Evolutionary conservation across 2,113 vertebrate genomes (phyloP), one percentile per base, ranked within the genome.

Genomic region (Orycteropus afer): DNA sequence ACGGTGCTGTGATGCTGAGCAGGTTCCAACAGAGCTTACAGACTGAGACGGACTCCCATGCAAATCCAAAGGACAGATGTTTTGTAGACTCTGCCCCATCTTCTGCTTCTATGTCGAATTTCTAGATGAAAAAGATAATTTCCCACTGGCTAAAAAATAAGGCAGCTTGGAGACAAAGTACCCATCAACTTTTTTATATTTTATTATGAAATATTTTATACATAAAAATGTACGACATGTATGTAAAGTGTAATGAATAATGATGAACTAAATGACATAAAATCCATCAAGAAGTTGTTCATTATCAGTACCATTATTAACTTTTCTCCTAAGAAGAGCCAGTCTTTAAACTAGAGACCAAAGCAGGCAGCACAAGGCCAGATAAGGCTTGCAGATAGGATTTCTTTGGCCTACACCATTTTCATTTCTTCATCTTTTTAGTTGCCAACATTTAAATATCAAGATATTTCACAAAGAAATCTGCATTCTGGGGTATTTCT

Each of bases 101-200:
- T 67, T 65, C 63, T 67, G 65, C 18, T 67, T 20, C 65, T 67
- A 37, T 37, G 55, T 90, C 51, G 25, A 37, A 53, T 51, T 79
- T 89, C 14, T 37, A 93, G 23, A 42, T 63, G 37, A 55, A 76
- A 96, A 76, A 79, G 57, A 83, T 88, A 93, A 37, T 10, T 40
- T 89, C 10, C 67, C 49, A 47, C n/a, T 87, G 23, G 17, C 34
- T 87, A 61, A 37, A 95, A 90, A 80, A 51, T 57, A 85, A 91
- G 74, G 13, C 71, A 90, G 34, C 49, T 86, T 27, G 86, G 89
- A 94, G 83, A 59, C 83, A 92, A 91, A 96, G 47, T 63, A 20
- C 20, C 80, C 55, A 32, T 79, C 53, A 78, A 45, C 27, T 22
- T 32, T 49, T 67, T 57, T 73, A 81, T 80, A n/a, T 71, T 90